Evolutionary conservation across 2,113 vertebrate genomes (phyloP).

Genomic region (Cricetomys ansorgei): DNA sequence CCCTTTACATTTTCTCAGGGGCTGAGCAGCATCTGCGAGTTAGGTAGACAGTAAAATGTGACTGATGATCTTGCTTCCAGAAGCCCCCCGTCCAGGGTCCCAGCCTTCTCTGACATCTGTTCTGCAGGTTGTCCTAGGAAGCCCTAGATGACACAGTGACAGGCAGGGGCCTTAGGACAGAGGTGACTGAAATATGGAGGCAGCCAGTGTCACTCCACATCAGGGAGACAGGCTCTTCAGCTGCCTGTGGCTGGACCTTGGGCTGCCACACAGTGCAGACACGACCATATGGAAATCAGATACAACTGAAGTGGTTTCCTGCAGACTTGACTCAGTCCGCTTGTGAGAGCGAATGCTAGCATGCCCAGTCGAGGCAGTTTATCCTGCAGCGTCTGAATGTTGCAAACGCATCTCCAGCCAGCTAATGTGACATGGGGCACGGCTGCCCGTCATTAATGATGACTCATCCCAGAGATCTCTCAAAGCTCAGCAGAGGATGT

Average conservation of each 20-base stretch:
- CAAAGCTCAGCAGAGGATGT: background rate
- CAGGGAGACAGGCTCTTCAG: background rate
- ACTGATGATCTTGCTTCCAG: background rate
- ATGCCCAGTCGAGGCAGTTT: background rate
- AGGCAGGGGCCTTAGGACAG: background rate
- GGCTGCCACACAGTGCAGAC: background rate
- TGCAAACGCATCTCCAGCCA: background rate
- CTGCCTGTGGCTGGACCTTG: rapidly evolving
- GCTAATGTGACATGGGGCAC: background rate
- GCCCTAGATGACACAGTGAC: background rate
- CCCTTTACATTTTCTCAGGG: background rate
- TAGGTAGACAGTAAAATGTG: background rate
- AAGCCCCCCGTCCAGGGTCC: background rate
- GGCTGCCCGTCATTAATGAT: background rate
- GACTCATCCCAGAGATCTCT: background rate
- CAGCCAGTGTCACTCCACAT: background rate
- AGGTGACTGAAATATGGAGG: background rate
- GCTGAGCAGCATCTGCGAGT: background rate
- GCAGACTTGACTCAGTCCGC: background rate
- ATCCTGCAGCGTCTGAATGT: background rate
- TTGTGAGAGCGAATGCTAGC: background rate
- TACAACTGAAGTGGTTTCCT: background rate
- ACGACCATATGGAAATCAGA: background rate
- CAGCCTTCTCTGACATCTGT: background rate
- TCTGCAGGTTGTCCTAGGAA: no score